Evolutionary conservation across 2,888 invertebrate species (phyloP), one percentile per base, ranked within the genome.

Genomic region (Colostygia pectinataria): DNA sequence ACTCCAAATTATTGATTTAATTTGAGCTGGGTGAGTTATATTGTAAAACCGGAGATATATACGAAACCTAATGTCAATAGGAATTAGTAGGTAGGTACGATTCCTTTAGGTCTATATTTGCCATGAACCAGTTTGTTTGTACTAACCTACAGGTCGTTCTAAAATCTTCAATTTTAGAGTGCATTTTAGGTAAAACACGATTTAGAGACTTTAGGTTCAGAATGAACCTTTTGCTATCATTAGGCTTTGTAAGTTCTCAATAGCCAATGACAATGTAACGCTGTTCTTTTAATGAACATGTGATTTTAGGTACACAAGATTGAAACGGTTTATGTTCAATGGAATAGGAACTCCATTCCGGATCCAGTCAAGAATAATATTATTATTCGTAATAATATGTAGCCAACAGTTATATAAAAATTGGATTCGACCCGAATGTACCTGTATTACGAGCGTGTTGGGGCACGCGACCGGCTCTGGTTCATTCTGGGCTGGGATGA

Each of bases 361-460:
- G 6, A 20, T 5, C 20, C 20, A 20, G 20, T 20, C 20, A 20
- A 20, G 20, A 4, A 20, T 31, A 15, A 1, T 14, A 31, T 6
- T 4, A 38, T 49, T 49, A 23, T 23, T 18, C 0, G 52, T 48
- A 7, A 57, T 34, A 1, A 57, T 34, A 1, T 32, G 5, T 18
- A 31, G 23, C 52, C 59, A 59, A 24, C 47, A 49, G 9, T 51
- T 10, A 24, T 50, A 55, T 36, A 34, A 59, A 34, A 38, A 23
- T 4, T 15, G n/a, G 25, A 55, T 24, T 15, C 55, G 33, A n/a
- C 52, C 58, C 6, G 53, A 53, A 27, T 59, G 58, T 55, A 58
- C 58, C 60, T 51, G 31, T 27, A 20, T 40, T 47, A 47, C 3
- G 40, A 43, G 13, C 12, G 32, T 24, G 15, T 14, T 32, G 40